Evolutionary conservation across 2,888 invertebrate genomes (phyloP), one percentile per base, ranked within the genome.

Genomic region (Cephalotes varians): DNA sequence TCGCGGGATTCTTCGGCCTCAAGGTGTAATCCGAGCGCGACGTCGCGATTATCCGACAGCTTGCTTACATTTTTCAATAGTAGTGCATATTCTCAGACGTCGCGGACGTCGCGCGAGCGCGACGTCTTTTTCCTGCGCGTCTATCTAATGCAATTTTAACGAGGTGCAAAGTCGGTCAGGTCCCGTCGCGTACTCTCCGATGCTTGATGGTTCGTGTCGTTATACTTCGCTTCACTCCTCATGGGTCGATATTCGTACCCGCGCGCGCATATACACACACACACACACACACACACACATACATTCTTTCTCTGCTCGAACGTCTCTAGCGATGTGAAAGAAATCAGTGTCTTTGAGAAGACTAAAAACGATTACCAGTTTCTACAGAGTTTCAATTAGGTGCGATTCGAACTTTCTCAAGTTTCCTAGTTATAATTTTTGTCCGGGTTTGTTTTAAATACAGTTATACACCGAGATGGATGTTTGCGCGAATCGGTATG

Each of bases 91-190:
- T 81, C 80, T 80, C 89, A 83, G 81, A 65, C 64, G 58, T n/a
- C n/a, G 49, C 77, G 44, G 51, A 40, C 15, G 34, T 76, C 54
- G 37, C 49, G 72, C 72, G n/a, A n/a, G 76, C 77, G 40, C 71
- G 69, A 80, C 77, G 51, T 81, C 81, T 79, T 83, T 81, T 79
- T 77, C 67, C 56, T 44, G 69, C 69, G 73, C 71, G 86, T 89
- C 82, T 82, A 56, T 79, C 81, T 86, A 88, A 89, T 89, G 88
- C 86, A 89, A 89, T 81, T 89, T 89, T 89, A 89, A 89, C 88
- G 90, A 89, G 86, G 81, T 82, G 65, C 86, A 88, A 89, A 89
- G 86, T 89, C 88, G 88, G 88, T 85, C 89, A 88, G 85, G 87
- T 85, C 76, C 65, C 88, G 79, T 73, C 76, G 81, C 81, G 77